phyloP scores from a whole-genome alignment of 2,113 vertebrate species.

The Tretioscincus oriximinensis region DNA sequence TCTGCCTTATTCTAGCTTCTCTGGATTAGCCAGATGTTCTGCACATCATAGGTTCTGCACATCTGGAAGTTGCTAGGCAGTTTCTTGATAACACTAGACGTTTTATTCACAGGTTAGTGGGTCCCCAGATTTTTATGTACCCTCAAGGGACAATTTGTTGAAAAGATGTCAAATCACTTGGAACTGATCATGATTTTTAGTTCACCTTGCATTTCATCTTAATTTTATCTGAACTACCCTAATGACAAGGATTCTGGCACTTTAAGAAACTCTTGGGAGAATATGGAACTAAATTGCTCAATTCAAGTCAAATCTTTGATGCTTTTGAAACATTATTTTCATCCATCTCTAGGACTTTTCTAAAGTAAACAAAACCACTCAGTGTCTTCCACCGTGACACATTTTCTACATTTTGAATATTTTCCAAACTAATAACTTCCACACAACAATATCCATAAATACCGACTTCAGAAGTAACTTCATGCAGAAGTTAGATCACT shows the following conservation, averaged over 20 bases:
- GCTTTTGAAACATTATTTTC: background rate
- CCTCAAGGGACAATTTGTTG: background rate
- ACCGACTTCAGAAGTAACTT: constrained; percentile 17
- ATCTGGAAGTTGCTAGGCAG: too few relatives aligned
- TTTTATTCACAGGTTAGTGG: background rate
- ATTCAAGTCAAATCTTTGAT: background rate
- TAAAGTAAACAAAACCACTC: background rate
- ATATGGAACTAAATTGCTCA: background rate
- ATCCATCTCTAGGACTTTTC: constrained; percentile 3
- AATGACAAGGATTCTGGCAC: too few relatives aligned
- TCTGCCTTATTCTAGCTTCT: too few relatives aligned
- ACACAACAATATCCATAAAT: background rate
- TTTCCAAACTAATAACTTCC: background rate
- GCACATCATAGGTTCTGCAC: too few relatives aligned
- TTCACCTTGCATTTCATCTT: background rate
- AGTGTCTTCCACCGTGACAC: constrained; percentile 1
- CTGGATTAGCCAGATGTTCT: too few relatives aligned
- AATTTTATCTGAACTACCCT: too few relatives aligned
- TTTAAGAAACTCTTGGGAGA: constrained; percentile 14
- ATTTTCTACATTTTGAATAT: background rate
- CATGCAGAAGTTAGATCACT: background rate
- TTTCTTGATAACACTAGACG: background rate
- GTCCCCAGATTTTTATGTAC: background rate
- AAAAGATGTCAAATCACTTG: background rate
- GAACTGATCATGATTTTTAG: background rate